Evolutionary conservation across 2,888 invertebrate genomes (phyloP).

Genomic region (Clusia tigrina): DNA sequence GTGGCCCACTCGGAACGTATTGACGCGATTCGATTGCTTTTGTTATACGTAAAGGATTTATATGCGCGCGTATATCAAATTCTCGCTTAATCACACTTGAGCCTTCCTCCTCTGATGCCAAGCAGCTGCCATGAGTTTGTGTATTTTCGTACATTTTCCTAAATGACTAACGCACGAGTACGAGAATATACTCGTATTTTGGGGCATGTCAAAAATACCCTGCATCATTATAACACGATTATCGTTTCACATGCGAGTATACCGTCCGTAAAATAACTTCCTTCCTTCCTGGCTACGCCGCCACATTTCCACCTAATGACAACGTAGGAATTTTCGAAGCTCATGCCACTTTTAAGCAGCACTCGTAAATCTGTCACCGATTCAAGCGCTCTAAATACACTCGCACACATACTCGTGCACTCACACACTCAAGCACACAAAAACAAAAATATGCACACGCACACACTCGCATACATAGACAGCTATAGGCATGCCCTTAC

Average conservation of each 20-base stretch:
- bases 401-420: neutral
- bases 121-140: constrained; percentile 11
- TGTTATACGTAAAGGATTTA: neutral
- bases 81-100: neutral
- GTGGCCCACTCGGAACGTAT: neutral
- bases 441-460: too few relatives aligned
- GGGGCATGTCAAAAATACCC: constrained; percentile 31
- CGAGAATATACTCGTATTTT: constrained; percentile 19
- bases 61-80: neutral
- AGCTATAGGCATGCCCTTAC: neutral
- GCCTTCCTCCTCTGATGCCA: neutral
- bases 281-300: neutral
- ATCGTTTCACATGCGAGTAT: neutral
- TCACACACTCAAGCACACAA: neutral
- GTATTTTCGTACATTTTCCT: neutral
- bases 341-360: constrained; percentile 53
- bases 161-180: neutral
- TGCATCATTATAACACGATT: constrained; percentile 7
- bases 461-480: neutral
- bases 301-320: constrained; percentile 48
- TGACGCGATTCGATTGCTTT: neutral
- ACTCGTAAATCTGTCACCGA: neutral
- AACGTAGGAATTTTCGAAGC: constrained; percentile 52
- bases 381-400: neutral
- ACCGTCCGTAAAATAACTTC: constrained; percentile 6